phyloP scores from a whole-genome alignment of 2,888 invertebrate genomes.

The Lasioglossum leucozonium region DNA sequence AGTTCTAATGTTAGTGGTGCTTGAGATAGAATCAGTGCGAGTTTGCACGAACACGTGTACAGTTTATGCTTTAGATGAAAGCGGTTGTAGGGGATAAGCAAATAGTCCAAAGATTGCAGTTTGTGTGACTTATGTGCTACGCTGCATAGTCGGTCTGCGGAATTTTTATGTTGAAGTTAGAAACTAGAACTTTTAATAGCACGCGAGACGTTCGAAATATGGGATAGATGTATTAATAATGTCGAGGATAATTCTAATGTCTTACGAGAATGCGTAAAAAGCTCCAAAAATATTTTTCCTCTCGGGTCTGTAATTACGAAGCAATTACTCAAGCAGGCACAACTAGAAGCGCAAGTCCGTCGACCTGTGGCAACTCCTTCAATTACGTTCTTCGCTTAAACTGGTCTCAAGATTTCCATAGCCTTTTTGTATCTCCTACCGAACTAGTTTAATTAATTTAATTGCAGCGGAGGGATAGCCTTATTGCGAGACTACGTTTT shows the following conservation, averaged over 20 bases:
- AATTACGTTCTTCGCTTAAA: neutral
- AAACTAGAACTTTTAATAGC: neutral
- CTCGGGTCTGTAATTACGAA: neutral
- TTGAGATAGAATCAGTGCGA: neutral
- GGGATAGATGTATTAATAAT: neutral
- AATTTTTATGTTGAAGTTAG: neutral
- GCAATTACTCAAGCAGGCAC: neutral
- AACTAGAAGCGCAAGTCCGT: neutral
- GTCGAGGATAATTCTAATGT: neutral
- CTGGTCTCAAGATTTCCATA: neutral
- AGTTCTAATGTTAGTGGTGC: neutral
- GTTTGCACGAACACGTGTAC: slow-evolving; percentile 4
- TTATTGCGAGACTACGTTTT: neutral
- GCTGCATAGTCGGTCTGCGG: no score
- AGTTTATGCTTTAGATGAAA: neutral
- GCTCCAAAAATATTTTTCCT: neutral
- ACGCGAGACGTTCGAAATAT: neutral
- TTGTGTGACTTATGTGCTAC: neutral
- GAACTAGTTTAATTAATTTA: neutral
- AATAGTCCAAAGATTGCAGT: neutral
- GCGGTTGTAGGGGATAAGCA: neutral
- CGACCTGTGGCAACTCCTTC: neutral
- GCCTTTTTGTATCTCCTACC: neutral
- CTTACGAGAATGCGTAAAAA: neutral
- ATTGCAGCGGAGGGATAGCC: neutral